Base-by-base conservation (phyloP, 2,797 vertebrate genomes). In the Sebastes flavidus region DNA sequence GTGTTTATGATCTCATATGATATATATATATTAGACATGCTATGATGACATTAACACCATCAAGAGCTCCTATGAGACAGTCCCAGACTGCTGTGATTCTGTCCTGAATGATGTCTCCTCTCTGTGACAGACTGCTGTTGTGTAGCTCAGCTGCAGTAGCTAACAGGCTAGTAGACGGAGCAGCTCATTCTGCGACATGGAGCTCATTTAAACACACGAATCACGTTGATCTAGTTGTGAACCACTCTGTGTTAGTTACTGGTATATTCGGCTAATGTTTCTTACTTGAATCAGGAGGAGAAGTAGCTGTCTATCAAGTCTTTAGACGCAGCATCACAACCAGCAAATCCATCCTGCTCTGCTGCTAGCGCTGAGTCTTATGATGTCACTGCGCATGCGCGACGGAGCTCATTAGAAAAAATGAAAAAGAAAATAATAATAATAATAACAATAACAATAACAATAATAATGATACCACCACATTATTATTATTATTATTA, bases 301-400 rank as follows among this genome's bases (percentile, higher is more conserved):
- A 24, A 65, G 0, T 11, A 30, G 34, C 42, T 30, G 56, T 20
- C 24, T 52, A 58, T 84, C 59, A 78, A 20, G 88, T 63, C 38
- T 77, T 84, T 25, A 68, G 72, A 2, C 3, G 76, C 0, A 56
- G 34, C 78, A 52, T 61, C 58, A n/a, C 49, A 4, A 11, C 22
- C 74, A 20, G 29, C 5, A 27, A 13, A 12, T 74, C 83, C 92
- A 90, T 89, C 32, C 87, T 91, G 70, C 49, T 30, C 36, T 38
- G 36, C 36, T 3, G 49, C 10, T 6, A 10, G 24, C 58, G 3
- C 49, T 49, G 14, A 8, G 32, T 18, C 5, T 29, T 34, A 7
- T 12, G 4, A 38, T 4, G 2, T 2, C 13, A 76, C 2, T 30
- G 85, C 85, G 90, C 92, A 85, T 85, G 92, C 84, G 88, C 30